Percentiles rank a stretch among this genome's conserved stretches.
phyloP scores from a whole-genome alignment of 2,888 invertebrate genomes.

The Trissolcus brochymenae region DNA sequence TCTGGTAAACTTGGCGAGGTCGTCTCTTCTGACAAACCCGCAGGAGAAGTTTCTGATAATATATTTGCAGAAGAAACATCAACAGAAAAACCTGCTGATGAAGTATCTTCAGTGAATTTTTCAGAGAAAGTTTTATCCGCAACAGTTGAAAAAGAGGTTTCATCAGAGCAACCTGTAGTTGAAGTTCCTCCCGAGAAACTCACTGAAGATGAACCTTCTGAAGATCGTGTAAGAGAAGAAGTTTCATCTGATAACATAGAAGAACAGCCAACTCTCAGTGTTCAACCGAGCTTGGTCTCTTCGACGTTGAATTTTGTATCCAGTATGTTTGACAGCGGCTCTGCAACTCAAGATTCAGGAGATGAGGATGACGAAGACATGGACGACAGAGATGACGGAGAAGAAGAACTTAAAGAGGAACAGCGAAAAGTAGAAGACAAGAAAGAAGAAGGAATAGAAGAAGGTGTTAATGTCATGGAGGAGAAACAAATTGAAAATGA shows the following conservation, averaged over 20 bases:
- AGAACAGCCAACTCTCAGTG: constrained; percentile 61
- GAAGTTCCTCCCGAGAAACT: too few species aligned
- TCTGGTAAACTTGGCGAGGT: too few species aligned
- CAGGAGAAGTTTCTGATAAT: too few species aligned
- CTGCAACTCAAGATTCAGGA: constrained; percentile 28
- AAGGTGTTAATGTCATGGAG: not conserved
- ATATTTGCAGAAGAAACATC: not conserved
- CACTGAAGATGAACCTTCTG: too few species aligned
- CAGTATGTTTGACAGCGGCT: constrained; percentile 28
- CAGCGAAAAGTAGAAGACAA: not conserved
- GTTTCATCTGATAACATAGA: too few species aligned
- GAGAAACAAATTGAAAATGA: not conserved
- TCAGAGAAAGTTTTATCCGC: too few species aligned
- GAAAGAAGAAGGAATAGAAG: not conserved
- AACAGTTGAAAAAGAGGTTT: too few species aligned
- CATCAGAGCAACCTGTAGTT: too few species aligned
- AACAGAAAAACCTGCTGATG: not conserved
- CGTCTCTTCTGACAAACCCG: too few species aligned
- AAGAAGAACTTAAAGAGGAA: constrained; percentile 6
- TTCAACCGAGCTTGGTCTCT: constrained; percentile 61
- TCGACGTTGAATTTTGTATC: constrained; percentile 49
- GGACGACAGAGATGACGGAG: constrained; percentile 8
- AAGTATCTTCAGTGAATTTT: too few species aligned
- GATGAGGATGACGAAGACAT: constrained; percentile 5
- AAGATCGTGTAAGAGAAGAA: too few species aligned